Percentiles rank a stretch among this genome's conserved stretches.
Conservation (phyloP, 2,888 invertebrate genomes). For the Drosophila mimica region DNA sequence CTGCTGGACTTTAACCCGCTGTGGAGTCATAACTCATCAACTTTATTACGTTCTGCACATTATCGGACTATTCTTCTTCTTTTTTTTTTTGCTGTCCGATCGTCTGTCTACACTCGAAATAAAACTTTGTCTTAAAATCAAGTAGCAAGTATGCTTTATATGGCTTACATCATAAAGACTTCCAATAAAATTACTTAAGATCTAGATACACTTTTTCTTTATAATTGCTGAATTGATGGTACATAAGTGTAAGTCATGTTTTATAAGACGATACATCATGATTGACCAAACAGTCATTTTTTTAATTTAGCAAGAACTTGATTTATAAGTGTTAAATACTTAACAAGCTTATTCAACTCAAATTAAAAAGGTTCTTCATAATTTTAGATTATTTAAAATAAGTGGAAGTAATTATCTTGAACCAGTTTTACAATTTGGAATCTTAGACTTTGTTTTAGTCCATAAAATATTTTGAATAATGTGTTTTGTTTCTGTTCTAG, state of each 20-base stretch:
- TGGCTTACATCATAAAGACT: background rate
- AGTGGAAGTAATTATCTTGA: background rate
- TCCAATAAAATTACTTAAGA: background rate
- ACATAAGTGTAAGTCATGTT: too few relatives aligned
- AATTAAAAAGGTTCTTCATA: background rate
- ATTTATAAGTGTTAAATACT: background rate
- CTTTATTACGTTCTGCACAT: conserved; percentile 33
- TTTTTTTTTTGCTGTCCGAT: conserved; percentile 4
- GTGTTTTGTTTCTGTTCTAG: background rate
- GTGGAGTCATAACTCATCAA: conserved; percentile 40
- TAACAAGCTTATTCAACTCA: background rate
- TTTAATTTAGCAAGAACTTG: background rate
- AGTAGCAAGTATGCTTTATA: background rate
- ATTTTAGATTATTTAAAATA: background rate
- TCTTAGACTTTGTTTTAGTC: background rate
- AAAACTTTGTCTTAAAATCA: background rate
- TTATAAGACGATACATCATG: background rate
- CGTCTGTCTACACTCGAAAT: background rate
- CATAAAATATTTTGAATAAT: background rate
- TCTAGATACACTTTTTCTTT: background rate
- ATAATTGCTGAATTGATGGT: too few relatives aligned
- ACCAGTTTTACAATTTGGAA: background rate
- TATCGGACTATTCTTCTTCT: conserved; percentile 11
- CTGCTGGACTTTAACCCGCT: conserved; percentile 28
- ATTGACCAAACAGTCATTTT: background rate